A percentile compares a stretch with the other conserved stretches of the same genome.
These are phyloP conservation scores for Cebidichthys violaceus DNA, from an alignment of 2,113 vertebrate genomes.

Conservation along the genomic window DNA sequence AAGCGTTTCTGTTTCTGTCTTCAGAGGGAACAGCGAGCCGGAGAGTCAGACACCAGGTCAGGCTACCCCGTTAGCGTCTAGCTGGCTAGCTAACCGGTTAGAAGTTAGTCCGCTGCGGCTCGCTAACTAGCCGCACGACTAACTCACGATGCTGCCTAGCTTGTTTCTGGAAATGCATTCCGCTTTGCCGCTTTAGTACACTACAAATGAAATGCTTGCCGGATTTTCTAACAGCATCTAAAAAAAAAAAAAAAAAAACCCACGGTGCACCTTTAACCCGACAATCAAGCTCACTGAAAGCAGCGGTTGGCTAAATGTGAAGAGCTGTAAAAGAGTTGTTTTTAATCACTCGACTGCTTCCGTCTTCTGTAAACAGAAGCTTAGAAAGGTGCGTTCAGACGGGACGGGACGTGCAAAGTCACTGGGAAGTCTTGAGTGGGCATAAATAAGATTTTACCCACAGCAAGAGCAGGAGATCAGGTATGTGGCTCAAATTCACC, in stretches of 20 bases:
- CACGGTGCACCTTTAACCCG: background rate
- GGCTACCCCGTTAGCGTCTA: background rate
- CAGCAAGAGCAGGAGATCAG: background rate
- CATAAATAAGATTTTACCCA: background rate
- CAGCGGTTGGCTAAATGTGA: background rate
- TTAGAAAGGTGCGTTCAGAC: conserved; percentile 14
- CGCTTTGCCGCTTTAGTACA: no score
- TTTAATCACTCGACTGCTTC: background rate
- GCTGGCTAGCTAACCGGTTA: background rate
- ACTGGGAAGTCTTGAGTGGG: background rate
- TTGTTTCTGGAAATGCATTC: background rate
- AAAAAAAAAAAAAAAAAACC: background rate
- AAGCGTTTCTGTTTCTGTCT: background rate
- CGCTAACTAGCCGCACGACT: background rate
- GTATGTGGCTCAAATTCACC: background rate
- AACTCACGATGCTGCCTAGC: background rate
- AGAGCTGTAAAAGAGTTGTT: no score
- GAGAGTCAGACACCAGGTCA: background rate
- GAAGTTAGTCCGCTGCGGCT: background rate
- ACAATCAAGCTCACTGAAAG: background rate
- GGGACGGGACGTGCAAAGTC: background rate
- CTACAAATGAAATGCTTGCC: background rate
- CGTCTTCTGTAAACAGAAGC: background rate
- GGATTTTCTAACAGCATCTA: background rate
- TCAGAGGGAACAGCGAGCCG: background rate